Percentiles rank a stretch among this genome's conserved stretches.
Evolutionary conservation across 2,888 invertebrate genomes (phyloP).

Genomic region (Drosophila aldrichi): DNA sequence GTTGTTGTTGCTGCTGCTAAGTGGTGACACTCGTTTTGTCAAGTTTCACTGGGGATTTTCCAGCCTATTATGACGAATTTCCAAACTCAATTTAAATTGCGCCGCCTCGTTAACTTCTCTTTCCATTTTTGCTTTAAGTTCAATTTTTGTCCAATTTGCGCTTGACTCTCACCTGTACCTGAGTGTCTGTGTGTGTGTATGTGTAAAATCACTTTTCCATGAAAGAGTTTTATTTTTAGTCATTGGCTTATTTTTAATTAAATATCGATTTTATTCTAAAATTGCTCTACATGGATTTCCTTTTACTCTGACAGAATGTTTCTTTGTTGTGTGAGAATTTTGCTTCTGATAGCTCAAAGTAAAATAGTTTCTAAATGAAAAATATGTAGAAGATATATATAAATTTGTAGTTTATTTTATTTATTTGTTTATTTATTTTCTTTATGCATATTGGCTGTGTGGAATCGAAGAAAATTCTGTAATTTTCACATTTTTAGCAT

Average conservation of each 20-base stretch:
- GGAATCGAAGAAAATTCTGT: too few relatives aligned
- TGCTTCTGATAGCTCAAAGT: not conserved
- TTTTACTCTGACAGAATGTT: not conserved
- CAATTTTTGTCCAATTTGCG: conserved; percentile 58
- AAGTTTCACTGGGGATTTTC: conserved; percentile 69
- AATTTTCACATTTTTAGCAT: too few relatives aligned
- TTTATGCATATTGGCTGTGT: too few relatives aligned
- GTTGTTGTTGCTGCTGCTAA: conserved; percentile 11
- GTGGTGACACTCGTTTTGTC: conserved; percentile 40
- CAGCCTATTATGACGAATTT: conserved; percentile 32
- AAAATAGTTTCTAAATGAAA: not conserved
- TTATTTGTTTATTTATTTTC: too few relatives aligned
- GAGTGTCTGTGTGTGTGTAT: conserved; percentile 6
- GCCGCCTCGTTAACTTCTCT: conserved; percentile 17
- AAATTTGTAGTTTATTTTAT: too few relatives aligned
- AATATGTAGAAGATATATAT: too few relatives aligned
- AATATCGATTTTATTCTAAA: conserved; percentile 62
- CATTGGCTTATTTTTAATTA: conserved; percentile 64
- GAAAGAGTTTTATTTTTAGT: conserved; percentile 66
- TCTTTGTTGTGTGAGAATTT: not conserved
- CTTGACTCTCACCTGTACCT: conserved; percentile 13
- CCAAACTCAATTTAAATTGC: conserved; percentile 7
- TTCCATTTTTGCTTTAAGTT: conserved; percentile 26
- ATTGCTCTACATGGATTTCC: not conserved
- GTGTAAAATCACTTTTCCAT: conserved; percentile 41